A percentile compares a stretch with the other conserved stretches of the same genome.
phyloP scores from a whole-genome alignment of 2,113 vertebrate species.

The Lepus europaeus region DNA sequence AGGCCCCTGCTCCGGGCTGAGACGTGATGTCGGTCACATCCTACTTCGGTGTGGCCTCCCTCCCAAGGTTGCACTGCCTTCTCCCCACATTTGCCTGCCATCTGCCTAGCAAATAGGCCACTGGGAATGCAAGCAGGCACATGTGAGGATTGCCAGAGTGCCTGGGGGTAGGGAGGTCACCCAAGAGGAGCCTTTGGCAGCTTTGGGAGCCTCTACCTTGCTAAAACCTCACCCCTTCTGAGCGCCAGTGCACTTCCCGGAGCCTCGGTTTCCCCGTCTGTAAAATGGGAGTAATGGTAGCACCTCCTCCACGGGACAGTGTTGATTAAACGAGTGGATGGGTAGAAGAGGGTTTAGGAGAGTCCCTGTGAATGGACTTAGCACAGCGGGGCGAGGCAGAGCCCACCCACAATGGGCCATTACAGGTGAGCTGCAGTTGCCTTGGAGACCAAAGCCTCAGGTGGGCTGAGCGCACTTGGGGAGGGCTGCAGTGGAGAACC shows the following conservation, averaged over 20 bases:
- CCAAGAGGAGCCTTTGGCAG: neutral
- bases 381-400: too few relatives aligned
- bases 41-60: neutral
- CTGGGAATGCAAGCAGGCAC: neutral
- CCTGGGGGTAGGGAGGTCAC: neutral
- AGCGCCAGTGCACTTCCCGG: neutral
- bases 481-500: neutral
- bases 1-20: neutral
- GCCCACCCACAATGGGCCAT: constrained; percentile 15
- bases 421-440: constrained; percentile 74
- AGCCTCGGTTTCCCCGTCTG: neutral
- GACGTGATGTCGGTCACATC: neutral
- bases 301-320: neutral
- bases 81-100: constrained; percentile 68
- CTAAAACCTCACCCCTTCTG: neutral
- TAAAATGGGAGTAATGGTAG: neutral
- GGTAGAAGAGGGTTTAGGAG: neutral
- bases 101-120: constrained; percentile 74
- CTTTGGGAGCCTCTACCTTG: neutral
- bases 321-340: neutral
- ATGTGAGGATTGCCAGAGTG: neutral
- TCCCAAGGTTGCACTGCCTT: neutral
- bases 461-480: neutral
- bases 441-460: constrained; percentile 66
- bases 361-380: neutral